Evolutionary conservation across 2,888 invertebrate genomes (phyloP).

Genomic region (Glomeris marginata): DNA sequence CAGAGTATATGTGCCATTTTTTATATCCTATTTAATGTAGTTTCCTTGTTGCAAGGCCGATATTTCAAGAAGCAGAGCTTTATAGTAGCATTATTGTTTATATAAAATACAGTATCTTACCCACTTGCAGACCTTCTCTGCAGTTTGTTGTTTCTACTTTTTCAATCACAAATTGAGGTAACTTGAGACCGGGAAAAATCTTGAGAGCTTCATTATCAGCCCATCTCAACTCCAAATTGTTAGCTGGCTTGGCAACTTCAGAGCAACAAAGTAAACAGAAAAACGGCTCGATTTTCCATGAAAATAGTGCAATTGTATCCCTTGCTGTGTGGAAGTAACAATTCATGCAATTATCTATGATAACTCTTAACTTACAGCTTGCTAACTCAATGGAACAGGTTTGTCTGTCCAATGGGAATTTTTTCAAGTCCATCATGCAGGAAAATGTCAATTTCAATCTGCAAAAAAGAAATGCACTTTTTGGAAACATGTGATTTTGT

Average conservation of each 20-base stretch:
- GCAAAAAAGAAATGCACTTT: background rate
- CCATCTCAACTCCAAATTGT: conserved; percentile 23
- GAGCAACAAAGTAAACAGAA: background rate
- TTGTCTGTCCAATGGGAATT: conserved; percentile 18
- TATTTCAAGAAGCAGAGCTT: too few species aligned
- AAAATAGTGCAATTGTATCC: background rate
- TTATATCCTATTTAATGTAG: too few species aligned
- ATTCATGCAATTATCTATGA: background rate
- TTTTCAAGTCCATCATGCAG: conserved; percentile 18
- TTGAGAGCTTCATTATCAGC: conserved; percentile 21
- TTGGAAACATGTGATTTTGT: background rate
- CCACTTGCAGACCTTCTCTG: conserved; percentile 22
- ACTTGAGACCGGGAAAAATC: conserved; percentile 22
- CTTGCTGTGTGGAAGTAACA: background rate
- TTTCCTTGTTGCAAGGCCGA: too few species aligned
- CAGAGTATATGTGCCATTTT: too few species aligned
- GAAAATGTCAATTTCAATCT: conserved; percentile 18
- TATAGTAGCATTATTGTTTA: too few species aligned
- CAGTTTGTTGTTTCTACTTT: conserved; percentile 20
- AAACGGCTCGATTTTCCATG: too few species aligned
- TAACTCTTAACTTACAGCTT: conserved; percentile 17
- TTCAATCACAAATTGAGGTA: conserved; percentile 25
- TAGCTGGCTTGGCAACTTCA: conserved; percentile 24
- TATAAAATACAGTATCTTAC: conserved; percentile 16
- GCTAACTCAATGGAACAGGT: conserved; percentile 17